A percentile compares a stretch with the other conserved stretches of the same genome.
These are phyloP conservation scores for Lacanobia wlatinum DNA, from an alignment of 2,888 invertebrate genomes.

Conservation along the genomic window DNA sequence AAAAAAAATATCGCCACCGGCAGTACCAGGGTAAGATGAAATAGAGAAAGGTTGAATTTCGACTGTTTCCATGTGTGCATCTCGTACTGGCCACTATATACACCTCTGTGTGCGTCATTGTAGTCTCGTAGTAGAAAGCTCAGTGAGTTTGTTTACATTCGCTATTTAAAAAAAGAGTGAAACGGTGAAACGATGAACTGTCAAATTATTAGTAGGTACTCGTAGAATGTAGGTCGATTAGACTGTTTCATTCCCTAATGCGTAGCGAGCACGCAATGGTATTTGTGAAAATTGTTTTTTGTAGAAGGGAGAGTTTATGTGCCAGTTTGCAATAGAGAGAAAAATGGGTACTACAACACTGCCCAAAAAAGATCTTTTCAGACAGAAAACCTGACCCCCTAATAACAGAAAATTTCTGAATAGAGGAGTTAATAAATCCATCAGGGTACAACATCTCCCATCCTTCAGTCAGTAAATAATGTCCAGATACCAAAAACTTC, in stretches of 20 bases:
- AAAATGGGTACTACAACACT: not conserved
- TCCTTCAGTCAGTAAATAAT: not conserved
- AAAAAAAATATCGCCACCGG: slow-evolving; percentile 79
- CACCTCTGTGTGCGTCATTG: slow-evolving; percentile 66
- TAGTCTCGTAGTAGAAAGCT: slow-evolving; percentile 77
- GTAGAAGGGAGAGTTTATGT: not conserved
- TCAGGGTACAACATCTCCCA: not conserved
- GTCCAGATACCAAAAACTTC: not conserved
- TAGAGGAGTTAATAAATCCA: not conserved
- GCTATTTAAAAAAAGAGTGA: slow-evolving; percentile 75
- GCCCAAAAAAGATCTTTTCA: not conserved
- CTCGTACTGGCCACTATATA: slow-evolving; percentile 72
- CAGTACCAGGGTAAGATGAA: slow-evolving; percentile 86
- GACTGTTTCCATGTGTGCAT: slow-evolving; percentile 67
- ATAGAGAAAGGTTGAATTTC: slow-evolving; percentile 84
- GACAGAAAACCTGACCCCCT: not conserved
- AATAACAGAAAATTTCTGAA: not conserved
- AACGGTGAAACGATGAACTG: slow-evolving; percentile 73
- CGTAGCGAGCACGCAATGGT: slow-evolving; percentile 34
- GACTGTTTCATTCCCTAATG: slow-evolving; percentile 37
- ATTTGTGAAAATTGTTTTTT: slow-evolving; percentile 7
- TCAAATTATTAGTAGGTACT: slow-evolving; percentile 69
- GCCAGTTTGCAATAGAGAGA: not conserved
- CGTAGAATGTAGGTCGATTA: slow-evolving; percentile 67
- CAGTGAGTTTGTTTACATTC: slow-evolving; percentile 78